These are phyloP conservation scores for Drosophila siamana DNA, from an alignment of 2,888 invertebrate genomes.

Conservation along the genomic window DNA sequence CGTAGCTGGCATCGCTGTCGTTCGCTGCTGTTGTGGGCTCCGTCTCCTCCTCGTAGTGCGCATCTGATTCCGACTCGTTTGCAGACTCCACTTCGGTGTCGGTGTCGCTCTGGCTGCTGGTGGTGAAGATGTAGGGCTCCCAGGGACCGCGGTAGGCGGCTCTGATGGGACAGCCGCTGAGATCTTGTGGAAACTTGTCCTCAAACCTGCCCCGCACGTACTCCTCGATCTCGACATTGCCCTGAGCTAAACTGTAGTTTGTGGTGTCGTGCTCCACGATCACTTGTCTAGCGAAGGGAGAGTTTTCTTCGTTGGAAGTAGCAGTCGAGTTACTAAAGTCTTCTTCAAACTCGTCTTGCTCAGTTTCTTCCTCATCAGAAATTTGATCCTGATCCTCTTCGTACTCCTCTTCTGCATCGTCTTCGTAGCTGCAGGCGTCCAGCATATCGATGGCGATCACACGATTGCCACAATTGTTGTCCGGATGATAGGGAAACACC, in stretches of 20 bases:
- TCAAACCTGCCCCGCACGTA: slow-evolving; percentile 65
- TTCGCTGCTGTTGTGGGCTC: not conserved
- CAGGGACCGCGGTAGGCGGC: slow-evolving; percentile 80
- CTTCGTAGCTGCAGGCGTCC: slow-evolving; percentile 77
- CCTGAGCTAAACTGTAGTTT: not conserved
- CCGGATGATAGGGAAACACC: slow-evolving; percentile 83
- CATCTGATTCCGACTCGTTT: not conserved
- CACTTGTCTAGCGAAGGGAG: not conserved
- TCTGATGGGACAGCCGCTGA: slow-evolving; percentile 82
- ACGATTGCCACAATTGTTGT: slow-evolving; percentile 82
- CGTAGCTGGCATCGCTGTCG: not conserved
- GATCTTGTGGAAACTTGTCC: slow-evolving; percentile 83
- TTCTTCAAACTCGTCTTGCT: not conserved
- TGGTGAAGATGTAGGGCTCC: slow-evolving; percentile 83
- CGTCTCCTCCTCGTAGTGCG: slow-evolving; percentile 26
- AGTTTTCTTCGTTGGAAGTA: not conserved
- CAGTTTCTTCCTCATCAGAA: not conserved
- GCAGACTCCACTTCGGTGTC: not conserved
- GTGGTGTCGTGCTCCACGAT: not conserved
- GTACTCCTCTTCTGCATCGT: slow-evolving; percentile 25
- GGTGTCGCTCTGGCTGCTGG: not conserved
- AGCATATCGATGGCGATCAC: slow-evolving; percentile 77
- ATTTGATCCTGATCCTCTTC: not conserved
- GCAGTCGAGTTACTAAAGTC: not conserved
- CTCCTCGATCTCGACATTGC: slow-evolving; percentile 51